phyloP scores from a whole-genome alignment of 2,888 invertebrate genomes.

The Camptogramma bilineatum region DNA sequence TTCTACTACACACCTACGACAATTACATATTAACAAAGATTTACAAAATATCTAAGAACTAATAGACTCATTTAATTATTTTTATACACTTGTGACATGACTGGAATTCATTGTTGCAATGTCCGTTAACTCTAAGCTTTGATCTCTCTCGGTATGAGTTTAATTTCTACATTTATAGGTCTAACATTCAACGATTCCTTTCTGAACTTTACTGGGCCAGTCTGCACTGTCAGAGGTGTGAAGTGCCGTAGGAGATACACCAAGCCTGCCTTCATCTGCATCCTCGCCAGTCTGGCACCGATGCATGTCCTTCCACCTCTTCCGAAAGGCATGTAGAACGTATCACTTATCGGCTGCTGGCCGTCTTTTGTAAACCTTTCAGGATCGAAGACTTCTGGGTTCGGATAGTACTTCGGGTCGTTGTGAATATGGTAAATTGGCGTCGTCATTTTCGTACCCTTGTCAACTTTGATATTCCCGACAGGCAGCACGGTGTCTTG shows the following conservation, averaged over 20 bases:
- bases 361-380: conserved; percentile 61
- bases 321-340: conserved; percentile 62
- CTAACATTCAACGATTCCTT: conserved; percentile 28
- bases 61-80: no score
- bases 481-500: conserved; percentile 60
- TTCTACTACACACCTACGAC: background rate
- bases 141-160: conserved; percentile 24
- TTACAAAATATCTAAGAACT: background rate
- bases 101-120: background rate
- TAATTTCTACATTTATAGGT: conserved; percentile 26
- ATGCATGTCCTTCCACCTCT: conserved; percentile 59
- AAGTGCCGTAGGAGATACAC: conserved; percentile 30
- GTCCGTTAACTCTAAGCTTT: conserved; percentile 1
- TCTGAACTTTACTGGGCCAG: conserved; percentile 14
- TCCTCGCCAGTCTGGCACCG: conserved; percentile 47
- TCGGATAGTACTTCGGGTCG: conserved; percentile 69
- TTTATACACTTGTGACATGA: no score
- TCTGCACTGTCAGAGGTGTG: conserved; percentile 21
- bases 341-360: conserved; percentile 31
- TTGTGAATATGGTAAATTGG: conserved; percentile 68
- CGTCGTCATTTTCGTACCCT: conserved; percentile 58
- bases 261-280: conserved; percentile 34
- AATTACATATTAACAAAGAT: background rate
- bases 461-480: conserved; percentile 62
- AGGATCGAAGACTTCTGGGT: conserved; percentile 75